These are phyloP conservation scores for Flexamia atlantica DNA, from an alignment of 2,888 invertebrate genomes.

Conservation along the genomic window DNA sequence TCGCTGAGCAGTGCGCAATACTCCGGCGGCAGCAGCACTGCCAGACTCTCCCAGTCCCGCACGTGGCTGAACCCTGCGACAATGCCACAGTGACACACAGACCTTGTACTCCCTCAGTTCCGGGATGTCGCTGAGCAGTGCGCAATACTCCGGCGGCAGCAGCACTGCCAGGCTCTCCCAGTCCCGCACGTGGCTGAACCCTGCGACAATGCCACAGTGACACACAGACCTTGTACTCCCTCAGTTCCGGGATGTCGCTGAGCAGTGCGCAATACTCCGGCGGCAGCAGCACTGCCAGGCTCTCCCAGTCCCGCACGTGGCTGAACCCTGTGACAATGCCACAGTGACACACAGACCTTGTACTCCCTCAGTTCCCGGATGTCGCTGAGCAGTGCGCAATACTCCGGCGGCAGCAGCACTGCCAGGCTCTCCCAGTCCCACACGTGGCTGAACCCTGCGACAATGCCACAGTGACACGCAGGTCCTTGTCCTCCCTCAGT, in stretches of 20 bases:
- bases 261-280: constrained; percentile 88
- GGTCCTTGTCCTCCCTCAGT: constrained; percentile 78
- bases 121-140: constrained; percentile 89
- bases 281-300: constrained; percentile 92
- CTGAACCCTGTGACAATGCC: constrained; percentile 75
- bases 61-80: constrained; percentile 83
- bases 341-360: no score
- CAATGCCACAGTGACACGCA: no score
- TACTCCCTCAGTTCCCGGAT: constrained; percentile 86
- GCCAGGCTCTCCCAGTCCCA: constrained; percentile 96
- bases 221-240: constrained; percentile 76
- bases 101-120: constrained; percentile 82
- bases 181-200: constrained; percentile 90
- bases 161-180: constrained; percentile 96
- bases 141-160: constrained; percentile 89
- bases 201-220: constrained; percentile 72
- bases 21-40: constrained; percentile 91
- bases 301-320: constrained; percentile 96
- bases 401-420: constrained; percentile 91
- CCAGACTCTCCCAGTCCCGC: constrained; percentile 95
- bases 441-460: constrained; percentile 83
- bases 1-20: constrained; percentile 89
- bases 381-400: constrained; percentile 87
- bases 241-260: constrained; percentile 89
- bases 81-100: constrained; percentile 73